Evolutionary conservation across 2,113 vertebrate species (phyloP).

Genomic region (Formicarius rufipectus): DNA sequence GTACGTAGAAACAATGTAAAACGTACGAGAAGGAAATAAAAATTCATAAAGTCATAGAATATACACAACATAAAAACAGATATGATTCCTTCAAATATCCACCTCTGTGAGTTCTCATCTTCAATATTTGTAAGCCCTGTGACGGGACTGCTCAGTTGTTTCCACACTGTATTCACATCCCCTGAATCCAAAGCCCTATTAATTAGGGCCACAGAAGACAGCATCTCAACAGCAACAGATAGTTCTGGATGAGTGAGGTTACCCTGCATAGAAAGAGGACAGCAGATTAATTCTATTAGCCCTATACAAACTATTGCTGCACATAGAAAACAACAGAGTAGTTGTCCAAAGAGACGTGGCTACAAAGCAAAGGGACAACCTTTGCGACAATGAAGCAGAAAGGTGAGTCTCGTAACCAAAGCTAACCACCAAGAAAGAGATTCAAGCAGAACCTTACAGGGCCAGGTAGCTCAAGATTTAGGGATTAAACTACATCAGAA

Average conservation of each 20-base stretch:
- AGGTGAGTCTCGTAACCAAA: neutral
- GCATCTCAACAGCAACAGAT: constrained; percentile 94
- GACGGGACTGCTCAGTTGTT: constrained; percentile 86
- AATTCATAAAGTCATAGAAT: neutral
- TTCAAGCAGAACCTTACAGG: neutral
- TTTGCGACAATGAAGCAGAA: neutral
- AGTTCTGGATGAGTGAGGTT: constrained; percentile 90
- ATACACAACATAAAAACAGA: neutral
- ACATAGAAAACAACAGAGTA: neutral
- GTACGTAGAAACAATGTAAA: neutral
- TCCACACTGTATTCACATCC: constrained; percentile 86
- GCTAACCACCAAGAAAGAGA: neutral
- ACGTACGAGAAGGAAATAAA: neutral
- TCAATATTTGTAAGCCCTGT: constrained; percentile 94
- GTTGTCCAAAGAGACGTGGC: too few species aligned
- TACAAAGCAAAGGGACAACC: neutral
- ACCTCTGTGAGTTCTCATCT: constrained; percentile 93
- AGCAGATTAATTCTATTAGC: neutral
- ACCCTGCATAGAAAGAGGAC: constrained; percentile 71
- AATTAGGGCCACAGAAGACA: constrained; percentile 95
- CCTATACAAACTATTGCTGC: neutral
- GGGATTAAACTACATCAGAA: neutral
- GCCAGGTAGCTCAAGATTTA: neutral
- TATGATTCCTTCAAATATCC: neutral
- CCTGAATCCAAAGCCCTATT: constrained; percentile 89